Base-by-base conservation (phyloP, 2,888 invertebrate genomes). In the Andrena chrysosceles region DNA sequence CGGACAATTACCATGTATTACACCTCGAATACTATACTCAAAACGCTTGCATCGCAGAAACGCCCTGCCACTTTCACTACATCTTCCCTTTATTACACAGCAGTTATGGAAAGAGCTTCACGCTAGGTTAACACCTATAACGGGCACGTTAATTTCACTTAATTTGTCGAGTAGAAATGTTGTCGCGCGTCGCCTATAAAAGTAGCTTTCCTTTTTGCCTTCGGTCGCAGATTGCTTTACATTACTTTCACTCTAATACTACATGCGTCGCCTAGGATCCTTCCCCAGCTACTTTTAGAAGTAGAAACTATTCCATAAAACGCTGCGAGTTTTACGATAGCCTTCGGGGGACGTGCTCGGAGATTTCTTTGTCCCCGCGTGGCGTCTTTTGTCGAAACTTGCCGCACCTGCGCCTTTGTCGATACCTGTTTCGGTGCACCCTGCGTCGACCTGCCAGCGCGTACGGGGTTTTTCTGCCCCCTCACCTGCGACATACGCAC, bases 391-490 rank as follows among this genome's bases (percentile, higher is more conserved):
- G 79, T 69, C 68, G 64, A 79, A 73, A 69, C 49, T 59, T 81
- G 20, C 64, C 75, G 77, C 81, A 86, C 72, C 84, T 85, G 74
- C 77, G 69, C 67, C 71, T 73, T 68, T 64, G 80, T 81, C 81
- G 71, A 86, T 86, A 85, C 79, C 73, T 79, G 79, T 85, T 79
- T 74, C 56, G 42, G 3, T 56, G 69, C 73, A 59, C 68, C 8
- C 29, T 42, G 54, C 42, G 35, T 31, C 52, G 60, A 26, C n/a
- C 66, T 23, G 49, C 48, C 20, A 10, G 33, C 52, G 59, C 31
- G 48, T 20, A 31, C 56, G 49, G 6, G 20, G 16, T 75, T 75
- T 75, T 48, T 59, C 35, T 16, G 16, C 52, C 48, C 52, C 26
- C 26, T 31, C 48, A 20, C 20, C n/a, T 20, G 62, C 23, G 10